A percentile compares a stretch with the other conserved stretches of the same genome.
These are phyloP conservation scores for Cryptoprocta ferox DNA, from an alignment of 2,797 vertebrate species.

Conservation along the genomic window DNA sequence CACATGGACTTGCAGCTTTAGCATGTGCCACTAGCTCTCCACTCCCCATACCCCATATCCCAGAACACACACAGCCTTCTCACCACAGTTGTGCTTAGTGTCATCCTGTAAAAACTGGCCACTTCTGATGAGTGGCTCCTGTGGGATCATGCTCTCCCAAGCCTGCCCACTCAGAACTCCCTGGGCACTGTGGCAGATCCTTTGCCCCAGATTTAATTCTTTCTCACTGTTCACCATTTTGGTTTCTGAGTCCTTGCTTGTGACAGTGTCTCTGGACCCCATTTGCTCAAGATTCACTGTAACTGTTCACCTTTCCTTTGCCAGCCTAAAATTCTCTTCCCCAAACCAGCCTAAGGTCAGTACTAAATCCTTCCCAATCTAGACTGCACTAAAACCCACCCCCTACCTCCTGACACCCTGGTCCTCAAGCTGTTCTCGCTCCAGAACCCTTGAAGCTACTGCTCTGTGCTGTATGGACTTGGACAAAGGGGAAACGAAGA, in stretches of 20 bases:
- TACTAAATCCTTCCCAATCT: not conserved
- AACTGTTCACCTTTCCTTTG: not conserved
- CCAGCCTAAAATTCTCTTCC: not conserved
- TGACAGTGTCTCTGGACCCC: not conserved
- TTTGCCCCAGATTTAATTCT: not conserved
- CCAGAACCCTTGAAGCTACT: not conserved
- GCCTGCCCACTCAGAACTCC: not conserved
- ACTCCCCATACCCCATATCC: not conserved
- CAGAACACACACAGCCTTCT: not conserved
- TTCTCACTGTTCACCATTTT: not conserved
- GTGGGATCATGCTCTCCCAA: not conserved
- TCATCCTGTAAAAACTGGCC: not conserved
- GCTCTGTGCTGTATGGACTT: not conserved
- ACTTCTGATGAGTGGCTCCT: not conserved
- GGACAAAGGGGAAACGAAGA: not conserved
- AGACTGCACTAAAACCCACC: not conserved
- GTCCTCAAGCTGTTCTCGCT: not conserved
- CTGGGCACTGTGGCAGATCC: not conserved
- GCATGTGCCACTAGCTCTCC: not conserved
- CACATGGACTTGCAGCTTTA: not conserved
- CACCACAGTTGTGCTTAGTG: not conserved
- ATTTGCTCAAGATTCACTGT: not conserved
- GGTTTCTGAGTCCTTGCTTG: not conserved
- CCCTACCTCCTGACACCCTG: rapidly evolving
- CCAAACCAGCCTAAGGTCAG: not conserved